A percentile compares a stretch with the other conserved stretches of the same genome.
phyloP scores from a whole-genome alignment of 2,797 vertebrate genomes.

The Gobionotothen gibberifrons region DNA sequence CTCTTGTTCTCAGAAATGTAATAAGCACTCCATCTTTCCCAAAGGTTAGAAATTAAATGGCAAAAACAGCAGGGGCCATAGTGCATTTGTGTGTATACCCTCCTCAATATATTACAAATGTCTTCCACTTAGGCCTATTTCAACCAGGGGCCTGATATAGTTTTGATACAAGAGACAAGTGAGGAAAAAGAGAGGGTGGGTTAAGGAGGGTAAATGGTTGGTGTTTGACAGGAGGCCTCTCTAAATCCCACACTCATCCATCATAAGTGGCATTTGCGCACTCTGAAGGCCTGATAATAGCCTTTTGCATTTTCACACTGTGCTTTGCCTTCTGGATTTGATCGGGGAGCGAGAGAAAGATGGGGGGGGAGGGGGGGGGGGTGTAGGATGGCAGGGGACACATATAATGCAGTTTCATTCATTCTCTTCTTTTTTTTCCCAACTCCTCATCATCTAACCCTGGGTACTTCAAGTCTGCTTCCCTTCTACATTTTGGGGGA shows the following conservation, averaged over 20 bases:
- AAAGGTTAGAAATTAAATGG: constrained; percentile 71
- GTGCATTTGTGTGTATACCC: constrained; percentile 16
- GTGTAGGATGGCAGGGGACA: constrained; percentile 33
- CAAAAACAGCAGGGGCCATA: constrained; percentile 67
- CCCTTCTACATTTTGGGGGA: constrained; percentile 76
- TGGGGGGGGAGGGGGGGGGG: constrained; percentile 36
- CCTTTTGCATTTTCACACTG: constrained; percentile 88
- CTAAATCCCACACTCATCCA: constrained; percentile 83
- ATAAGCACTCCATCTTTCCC: constrained; percentile 37
- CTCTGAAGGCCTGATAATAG: constrained; percentile 92
- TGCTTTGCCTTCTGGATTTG: constrained; percentile 72
- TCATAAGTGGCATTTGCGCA: constrained; percentile 85
- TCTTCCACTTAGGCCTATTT: constrained; percentile 51
- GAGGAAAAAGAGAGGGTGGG: constrained; percentile 48
- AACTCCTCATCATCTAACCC: constrained; percentile 65
- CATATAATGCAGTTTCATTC: constrained; percentile 46
- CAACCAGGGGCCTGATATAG: constrained; percentile 49
- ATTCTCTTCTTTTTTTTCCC: constrained; percentile 27
- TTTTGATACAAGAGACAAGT: constrained; percentile 65
- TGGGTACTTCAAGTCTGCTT: constrained; percentile 76
- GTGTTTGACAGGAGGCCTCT: constrained; percentile 80
- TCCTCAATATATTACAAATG: constrained; percentile 69
- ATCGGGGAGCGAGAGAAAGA: constrained; percentile 44
- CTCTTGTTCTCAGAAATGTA: constrained; percentile 42
- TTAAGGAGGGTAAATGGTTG: constrained; percentile 52